These are phyloP conservation scores for Spisula solida DNA, from an alignment of 2,888 invertebrate species.

Conservation along the genomic window DNA sequence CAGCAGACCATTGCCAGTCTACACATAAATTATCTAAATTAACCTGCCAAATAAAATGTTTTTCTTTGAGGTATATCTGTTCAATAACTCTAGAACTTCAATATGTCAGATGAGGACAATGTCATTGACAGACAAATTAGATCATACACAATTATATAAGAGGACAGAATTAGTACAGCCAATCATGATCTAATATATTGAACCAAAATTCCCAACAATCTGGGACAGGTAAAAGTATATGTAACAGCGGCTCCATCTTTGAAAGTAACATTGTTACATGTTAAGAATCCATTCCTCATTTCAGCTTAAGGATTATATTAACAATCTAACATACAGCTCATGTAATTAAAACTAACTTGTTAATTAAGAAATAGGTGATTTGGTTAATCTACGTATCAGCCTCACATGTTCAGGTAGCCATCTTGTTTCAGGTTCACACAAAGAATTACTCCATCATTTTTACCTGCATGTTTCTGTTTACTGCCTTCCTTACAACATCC, in stretches of 20 bases:
- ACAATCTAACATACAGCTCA: not conserved
- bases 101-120: not conserved
- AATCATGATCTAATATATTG: too few species aligned
- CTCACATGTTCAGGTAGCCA: conserved; percentile 40
- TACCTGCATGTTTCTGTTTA: conserved; percentile 56
- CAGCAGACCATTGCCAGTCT: not conserved
- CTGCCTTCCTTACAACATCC: conserved; percentile 48
- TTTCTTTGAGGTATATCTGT: conserved; percentile 14
- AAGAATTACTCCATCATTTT: conserved; percentile 30
- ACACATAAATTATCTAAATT: conserved; percentile 25
- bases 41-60: not conserved
- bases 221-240: not conserved
- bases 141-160: not conserved
- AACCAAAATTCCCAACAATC: not conserved
- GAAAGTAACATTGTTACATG: not conserved
- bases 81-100: not conserved
- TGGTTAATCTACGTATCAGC: not conserved
- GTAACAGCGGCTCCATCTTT: not conserved
- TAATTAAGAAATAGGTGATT: not conserved
- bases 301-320: not conserved
- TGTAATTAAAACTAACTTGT: not conserved
- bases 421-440: conserved; percentile 37
- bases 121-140: not conserved
- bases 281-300: not conserved
- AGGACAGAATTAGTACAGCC: not conserved